These are phyloP conservation scores for Neocloeon triangulifer DNA, from an alignment of 1,140 invertebrate genomes.

Conservation along the genomic window DNA sequence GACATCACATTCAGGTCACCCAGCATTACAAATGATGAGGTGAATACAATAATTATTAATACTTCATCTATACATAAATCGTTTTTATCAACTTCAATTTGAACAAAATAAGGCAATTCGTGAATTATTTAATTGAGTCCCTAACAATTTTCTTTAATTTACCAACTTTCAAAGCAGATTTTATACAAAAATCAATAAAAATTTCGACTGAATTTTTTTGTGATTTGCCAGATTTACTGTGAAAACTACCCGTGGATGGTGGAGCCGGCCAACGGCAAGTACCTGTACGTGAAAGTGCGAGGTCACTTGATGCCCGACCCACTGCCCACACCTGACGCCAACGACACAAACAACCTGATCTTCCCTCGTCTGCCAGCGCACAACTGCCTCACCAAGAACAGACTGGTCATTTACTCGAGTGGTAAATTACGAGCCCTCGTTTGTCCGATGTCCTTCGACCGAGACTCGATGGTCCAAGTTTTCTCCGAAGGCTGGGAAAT, in stretches of 20 bases:
- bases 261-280: constrained; percentile 37
- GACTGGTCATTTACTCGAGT: constrained; percentile 46
- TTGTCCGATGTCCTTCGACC: constrained; percentile 33
- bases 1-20: constrained; percentile 38
- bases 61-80: no score
- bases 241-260: constrained; percentile 56
- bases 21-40: constrained; percentile 33
- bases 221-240: constrained; percentile 35
- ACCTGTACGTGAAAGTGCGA: constrained; percentile 42
- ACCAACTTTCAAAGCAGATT: no score
- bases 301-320: constrained; percentile 27
- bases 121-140: no score
- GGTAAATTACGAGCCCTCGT: constrained; percentile 36
- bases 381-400: constrained; percentile 39
- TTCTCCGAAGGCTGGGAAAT: constrained; percentile 60
- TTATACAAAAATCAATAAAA: no score
- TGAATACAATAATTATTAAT: no score
- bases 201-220: background rate
- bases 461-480: constrained; percentile 41
- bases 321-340: constrained; percentile 7
- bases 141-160: no score
- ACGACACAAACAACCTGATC: constrained; percentile 13
- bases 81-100: no score
- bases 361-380: constrained; percentile 10
- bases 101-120: no score